A percentile compares a stretch with the other conserved stretches of the same genome.
Conservation (phyloP, 2,113 vertebrate species). For the Centropus unirufus region DNA sequence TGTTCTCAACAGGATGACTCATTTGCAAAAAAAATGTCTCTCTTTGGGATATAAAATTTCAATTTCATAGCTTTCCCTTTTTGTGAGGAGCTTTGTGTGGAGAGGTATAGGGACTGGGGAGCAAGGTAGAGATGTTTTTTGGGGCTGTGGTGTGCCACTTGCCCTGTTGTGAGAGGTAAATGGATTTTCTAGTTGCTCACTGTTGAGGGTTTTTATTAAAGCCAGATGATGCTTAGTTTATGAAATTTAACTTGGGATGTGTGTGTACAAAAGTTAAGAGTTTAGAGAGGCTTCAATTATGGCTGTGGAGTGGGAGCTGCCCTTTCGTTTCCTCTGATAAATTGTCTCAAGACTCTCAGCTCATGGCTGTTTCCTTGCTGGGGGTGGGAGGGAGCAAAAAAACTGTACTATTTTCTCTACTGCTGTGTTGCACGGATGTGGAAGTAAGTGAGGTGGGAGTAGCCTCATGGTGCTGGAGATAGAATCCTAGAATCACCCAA, state of each 20-base stretch:
- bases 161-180: not conserved
- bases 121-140: not conserved
- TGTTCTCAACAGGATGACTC: not conserved
- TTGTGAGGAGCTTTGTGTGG: accelerated
- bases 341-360: accelerated
- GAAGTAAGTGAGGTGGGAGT: not conserved
- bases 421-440: not conserved
- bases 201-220: not conserved
- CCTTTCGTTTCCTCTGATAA: not conserved
- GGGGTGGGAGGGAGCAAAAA: not conserved
- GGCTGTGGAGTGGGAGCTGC: not conserved
- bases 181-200: not conserved
- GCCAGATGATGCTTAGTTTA: not conserved
- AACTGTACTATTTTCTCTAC: accelerated
- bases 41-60: not conserved
- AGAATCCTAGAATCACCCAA: no score
- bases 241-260: not conserved
- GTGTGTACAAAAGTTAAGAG: not conserved
- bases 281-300: not conserved
- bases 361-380: not conserved
- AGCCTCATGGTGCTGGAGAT: not conserved
- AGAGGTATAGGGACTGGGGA: not conserved
- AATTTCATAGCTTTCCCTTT: not conserved
- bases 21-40: not conserved
- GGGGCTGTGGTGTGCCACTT: not conserved